These are phyloP conservation scores for Drosophila albomicans DNA, from an alignment of 1,140 invertebrate species.

Conservation along the genomic window DNA sequence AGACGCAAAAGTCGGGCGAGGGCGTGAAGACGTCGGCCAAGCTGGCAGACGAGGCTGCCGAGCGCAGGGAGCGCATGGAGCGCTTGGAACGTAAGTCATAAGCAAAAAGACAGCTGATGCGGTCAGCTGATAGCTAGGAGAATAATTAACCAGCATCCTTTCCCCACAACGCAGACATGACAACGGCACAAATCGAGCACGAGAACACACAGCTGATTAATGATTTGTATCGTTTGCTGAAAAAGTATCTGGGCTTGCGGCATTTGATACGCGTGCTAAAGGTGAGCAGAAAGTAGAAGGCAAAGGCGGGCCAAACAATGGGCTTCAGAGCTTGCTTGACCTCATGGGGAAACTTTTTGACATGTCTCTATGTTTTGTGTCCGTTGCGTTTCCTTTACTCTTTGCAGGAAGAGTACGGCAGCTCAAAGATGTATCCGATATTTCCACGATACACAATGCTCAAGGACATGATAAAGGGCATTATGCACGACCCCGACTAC, in stretches of 20 bases:
- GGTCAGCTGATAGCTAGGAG: constrained; percentile 14
- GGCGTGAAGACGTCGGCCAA: constrained; percentile 94
- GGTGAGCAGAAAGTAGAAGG: constrained; percentile 85
- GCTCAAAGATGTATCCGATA: constrained; percentile 96
- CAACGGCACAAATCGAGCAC: constrained; percentile 94
- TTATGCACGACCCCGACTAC: constrained; percentile 96
- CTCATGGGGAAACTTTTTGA: constrained; percentile 28
- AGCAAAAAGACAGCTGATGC: not conserved
- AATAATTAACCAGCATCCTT: constrained; percentile 21
- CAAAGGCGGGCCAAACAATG: not conserved
- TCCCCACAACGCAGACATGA: constrained; percentile 90
- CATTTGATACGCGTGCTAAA: constrained; percentile 95
- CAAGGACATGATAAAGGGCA: constrained; percentile 98
- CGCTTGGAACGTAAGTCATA: constrained; percentile 90
- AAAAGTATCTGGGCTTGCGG: constrained; percentile 95
- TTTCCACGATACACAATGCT: constrained; percentile 96
- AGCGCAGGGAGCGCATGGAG: constrained; percentile 92
- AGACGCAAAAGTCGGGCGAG: constrained; percentile 94
- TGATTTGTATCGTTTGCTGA: constrained; percentile 94
- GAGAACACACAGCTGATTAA: constrained; percentile 98
- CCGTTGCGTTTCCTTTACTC: constrained; percentile 2
- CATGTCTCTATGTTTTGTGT: constrained; percentile 26
- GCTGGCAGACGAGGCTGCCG: constrained; percentile 93
- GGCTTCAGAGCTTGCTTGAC: not conserved
- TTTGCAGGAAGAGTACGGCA: constrained; percentile 92